These are phyloP conservation scores for Heliothis subflexa DNA, from an alignment of 1,140 invertebrate species.

Conservation along the genomic window DNA sequence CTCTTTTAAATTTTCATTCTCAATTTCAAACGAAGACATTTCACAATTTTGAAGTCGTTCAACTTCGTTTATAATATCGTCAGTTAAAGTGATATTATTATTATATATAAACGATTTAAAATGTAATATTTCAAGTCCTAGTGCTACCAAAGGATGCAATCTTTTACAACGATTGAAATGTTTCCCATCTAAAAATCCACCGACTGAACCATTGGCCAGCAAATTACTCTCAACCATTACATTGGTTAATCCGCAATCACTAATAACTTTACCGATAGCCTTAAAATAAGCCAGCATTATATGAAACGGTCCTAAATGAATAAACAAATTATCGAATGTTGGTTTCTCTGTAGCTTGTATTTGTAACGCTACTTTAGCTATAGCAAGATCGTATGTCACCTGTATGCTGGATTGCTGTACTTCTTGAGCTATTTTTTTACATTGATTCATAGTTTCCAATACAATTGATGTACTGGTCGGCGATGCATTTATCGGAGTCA, in stretches of 20 bases:
- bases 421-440: constrained; percentile 51
- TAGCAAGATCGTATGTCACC: constrained; percentile 76
- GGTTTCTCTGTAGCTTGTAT: constrained; percentile 69
- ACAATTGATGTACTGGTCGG: constrained; percentile 70
- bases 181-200: constrained; percentile 77
- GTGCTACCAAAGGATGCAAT: constrained; percentile 76
- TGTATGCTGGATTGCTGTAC: constrained; percentile 52
- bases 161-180: constrained; percentile 85
- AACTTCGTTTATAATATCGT: constrained; percentile 45
- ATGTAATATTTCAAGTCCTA: constrained; percentile 78
- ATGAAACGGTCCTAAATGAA: constrained; percentile 83
- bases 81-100: constrained; percentile 42
- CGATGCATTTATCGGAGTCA: constrained; percentile 72
- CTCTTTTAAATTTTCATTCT: constrained; percentile 52
- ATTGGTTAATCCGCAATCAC: constrained; percentile 75
- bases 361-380: constrained; percentile 75
- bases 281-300: constrained; percentile 84
- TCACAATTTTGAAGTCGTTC: constrained; percentile 35
- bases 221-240: constrained; percentile 77
- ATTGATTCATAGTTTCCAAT: constrained; percentile 70
- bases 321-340: constrained; percentile 78
- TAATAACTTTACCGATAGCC: constrained; percentile 81
- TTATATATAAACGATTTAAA: constrained; percentile 68
- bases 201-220: constrained; percentile 79
- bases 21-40: constrained; percentile 50